A percentile compares a stretch with the other conserved stretches of the same genome.
Evolutionary conservation across 2,113 vertebrate species (phyloP).

Genomic region (Barnardius zonarius): DNA sequence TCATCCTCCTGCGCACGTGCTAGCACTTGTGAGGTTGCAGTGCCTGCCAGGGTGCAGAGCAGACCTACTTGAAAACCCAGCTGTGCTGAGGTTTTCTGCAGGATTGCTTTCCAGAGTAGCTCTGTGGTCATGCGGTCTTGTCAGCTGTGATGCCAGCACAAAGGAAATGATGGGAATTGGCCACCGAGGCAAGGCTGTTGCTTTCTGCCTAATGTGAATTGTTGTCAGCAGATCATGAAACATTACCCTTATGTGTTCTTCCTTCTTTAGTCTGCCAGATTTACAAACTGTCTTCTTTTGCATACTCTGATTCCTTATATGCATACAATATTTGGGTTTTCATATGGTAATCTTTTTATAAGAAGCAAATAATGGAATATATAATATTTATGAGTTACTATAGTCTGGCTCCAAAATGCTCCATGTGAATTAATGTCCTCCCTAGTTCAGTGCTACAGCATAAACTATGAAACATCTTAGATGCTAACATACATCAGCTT

Average conservation of each 20-base stretch:
- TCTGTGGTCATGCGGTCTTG: not conserved
- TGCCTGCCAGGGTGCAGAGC: accelerated
- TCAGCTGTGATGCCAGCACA: not conserved
- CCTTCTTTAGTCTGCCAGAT: not conserved
- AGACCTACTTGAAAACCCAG: not conserved
- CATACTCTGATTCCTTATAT: not conserved
- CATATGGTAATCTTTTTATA: not conserved
- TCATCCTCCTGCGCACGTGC: accelerated
- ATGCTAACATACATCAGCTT: not conserved
- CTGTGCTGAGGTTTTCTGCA: not conserved
- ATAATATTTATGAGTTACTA: slow-evolving; percentile 45
- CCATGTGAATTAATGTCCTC: slow-evolving; percentile 25
- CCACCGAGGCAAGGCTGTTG: not conserved
- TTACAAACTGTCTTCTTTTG: not conserved
- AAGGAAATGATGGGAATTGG: accelerated
- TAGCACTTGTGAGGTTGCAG: accelerated
- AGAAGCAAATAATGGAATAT: slow-evolving; percentile 35
- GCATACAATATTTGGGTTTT: not conserved
- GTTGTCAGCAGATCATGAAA: not conserved
- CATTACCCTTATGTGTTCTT: not conserved
- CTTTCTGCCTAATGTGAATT: not conserved
- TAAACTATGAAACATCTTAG: not conserved
- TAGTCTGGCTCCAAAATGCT: not conserved
- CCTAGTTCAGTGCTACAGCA: not conserved
- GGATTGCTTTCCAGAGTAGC: not conserved